Conservation (phyloP, 2,888 invertebrate genomes). For the Rotaria macrura region DNA sequence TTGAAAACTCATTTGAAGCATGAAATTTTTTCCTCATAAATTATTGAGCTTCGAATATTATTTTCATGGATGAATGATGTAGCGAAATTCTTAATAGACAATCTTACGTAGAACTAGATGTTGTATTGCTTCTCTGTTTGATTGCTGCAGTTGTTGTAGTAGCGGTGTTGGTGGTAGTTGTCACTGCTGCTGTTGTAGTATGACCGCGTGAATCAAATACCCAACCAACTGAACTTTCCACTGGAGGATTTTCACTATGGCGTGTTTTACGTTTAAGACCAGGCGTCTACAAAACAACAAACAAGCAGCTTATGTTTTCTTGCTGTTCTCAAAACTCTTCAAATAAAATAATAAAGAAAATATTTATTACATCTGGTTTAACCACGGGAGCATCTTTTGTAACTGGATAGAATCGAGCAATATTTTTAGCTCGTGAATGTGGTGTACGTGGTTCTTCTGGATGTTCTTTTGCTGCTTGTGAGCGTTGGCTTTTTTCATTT, state of each 20-base stretch:
- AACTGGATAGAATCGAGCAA: slow-evolving; percentile 70
- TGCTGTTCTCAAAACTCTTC: background rate
- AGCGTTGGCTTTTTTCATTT: background rate
- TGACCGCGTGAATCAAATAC: slow-evolving; percentile 60
- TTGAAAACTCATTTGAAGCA: no score
- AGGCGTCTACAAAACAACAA: background rate
- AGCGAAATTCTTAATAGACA: no score
- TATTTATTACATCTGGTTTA: slow-evolving; percentile 25
- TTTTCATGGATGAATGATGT: background rate
- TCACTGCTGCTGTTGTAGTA: background rate
- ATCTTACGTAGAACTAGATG: background rate
- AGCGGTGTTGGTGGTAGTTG: background rate
- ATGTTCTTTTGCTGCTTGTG: background rate
- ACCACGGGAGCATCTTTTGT: slow-evolving; percentile 60
- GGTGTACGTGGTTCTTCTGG: slow-evolving; percentile 16
- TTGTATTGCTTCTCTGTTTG: background rate
- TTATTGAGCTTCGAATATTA: background rate
- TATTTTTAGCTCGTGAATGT: slow-evolving; percentile 1
- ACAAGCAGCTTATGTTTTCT: background rate
- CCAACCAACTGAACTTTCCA: slow-evolving; percentile 90
- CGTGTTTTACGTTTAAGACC: slow-evolving; percentile 46
- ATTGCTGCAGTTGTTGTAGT: background rate
- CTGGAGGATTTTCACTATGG: slow-evolving; percentile 74
- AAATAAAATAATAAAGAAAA: background rate
- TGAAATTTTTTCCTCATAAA: background rate